Evolutionary conservation across 2,888 invertebrate species (phyloP).

Genomic region (Erebia ligea): DNA sequence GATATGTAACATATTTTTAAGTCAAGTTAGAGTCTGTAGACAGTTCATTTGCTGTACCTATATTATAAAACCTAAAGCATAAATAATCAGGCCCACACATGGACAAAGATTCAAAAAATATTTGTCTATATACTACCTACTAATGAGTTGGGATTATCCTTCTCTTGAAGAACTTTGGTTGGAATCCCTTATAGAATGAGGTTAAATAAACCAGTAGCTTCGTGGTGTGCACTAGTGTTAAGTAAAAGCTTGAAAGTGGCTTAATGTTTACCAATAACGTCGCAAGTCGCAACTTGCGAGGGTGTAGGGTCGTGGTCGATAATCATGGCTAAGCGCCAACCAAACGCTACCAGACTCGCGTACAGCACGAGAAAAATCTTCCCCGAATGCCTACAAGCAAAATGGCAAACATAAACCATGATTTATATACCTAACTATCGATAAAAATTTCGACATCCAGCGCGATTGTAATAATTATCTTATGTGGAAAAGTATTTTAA

Average conservation of each 20-base stretch:
- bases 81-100: too few relatives aligned
- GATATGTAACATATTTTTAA: not conserved
- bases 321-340: slow-evolving; percentile 13
- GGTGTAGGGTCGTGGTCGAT: slow-evolving; percentile 19
- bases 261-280: slow-evolving; percentile 8
- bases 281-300: not conserved
- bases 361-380: not conserved
- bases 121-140: not conserved
- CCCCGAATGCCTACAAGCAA: not conserved
- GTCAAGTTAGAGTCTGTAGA: not conserved
- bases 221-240: not conserved
- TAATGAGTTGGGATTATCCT: too few relatives aligned
- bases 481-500: too few relatives aligned
- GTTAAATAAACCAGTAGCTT: not conserved
- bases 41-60: not conserved
- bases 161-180: not conserved
- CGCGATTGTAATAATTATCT: too few relatives aligned
- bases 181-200: not conserved
- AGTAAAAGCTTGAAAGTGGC: slow-evolving; percentile 6
- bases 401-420: not conserved
- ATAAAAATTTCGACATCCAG: too few relatives aligned
- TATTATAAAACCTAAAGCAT: not conserved
- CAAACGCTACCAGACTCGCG: not conserved
- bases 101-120: too few relatives aligned
- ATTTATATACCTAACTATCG: not conserved